A percentile compares a stretch with the other conserved stretches of the same genome.
Evolutionary conservation across 2,113 vertebrate genomes (phyloP).

Genomic region (Ardeotis arabs): DNA sequence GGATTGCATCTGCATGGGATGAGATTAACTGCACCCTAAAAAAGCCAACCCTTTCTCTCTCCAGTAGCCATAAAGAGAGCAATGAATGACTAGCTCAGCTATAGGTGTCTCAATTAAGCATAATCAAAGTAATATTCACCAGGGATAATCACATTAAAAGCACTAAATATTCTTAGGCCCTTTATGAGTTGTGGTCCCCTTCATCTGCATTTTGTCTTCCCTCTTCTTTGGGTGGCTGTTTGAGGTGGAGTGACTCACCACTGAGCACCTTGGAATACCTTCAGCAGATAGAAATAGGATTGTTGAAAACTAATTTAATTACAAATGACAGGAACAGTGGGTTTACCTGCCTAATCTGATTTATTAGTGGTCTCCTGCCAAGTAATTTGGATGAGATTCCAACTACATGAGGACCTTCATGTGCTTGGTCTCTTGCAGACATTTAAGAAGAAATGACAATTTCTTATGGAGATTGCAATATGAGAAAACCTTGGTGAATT

Average conservation of each 20-base stretch:
- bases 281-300: not conserved
- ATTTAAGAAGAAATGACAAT: not conserved
- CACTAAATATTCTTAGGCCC: not conserved
- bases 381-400: not conserved
- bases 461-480: not conserved
- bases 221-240: not conserved
- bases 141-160: not conserved
- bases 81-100: not conserved
- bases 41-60: not conserved
- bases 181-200: not conserved
- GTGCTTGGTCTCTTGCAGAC: not conserved
- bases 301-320: conserved; percentile 1
- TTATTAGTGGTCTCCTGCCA: not conserved
- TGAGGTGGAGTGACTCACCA: not conserved
- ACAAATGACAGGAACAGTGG: not conserved
- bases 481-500: not conserved
- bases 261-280: not conserved
- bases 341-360: conserved; percentile 1
- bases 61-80: not conserved
- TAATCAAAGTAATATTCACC: not conserved
- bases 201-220: not conserved
- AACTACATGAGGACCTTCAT: not conserved
- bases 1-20: not conserved
- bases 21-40: not conserved
- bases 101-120: not conserved